Evolutionary conservation across 2,113 vertebrate species (phyloP).

Genomic region (Dasyurus viverrinus): DNA sequence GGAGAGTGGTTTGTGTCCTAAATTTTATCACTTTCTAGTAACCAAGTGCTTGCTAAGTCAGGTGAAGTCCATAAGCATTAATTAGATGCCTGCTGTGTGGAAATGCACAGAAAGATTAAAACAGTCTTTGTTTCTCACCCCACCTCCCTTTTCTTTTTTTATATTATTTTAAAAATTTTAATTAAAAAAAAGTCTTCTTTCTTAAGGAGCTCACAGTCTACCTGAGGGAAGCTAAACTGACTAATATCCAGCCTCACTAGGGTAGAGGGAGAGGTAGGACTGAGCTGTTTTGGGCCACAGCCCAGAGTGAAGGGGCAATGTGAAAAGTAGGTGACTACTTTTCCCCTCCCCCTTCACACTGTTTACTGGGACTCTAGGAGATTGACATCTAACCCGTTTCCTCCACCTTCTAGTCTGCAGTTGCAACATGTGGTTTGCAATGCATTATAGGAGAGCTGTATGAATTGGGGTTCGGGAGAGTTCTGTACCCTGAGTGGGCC

Average conservation of each 20-base stretch:
- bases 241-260: neutral
- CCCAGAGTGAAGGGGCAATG: neutral
- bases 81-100: neutral
- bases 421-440: neutral
- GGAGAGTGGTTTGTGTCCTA: neutral
- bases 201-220: neutral
- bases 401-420: neutral
- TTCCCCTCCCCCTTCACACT: neutral
- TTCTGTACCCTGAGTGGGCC: neutral
- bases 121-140: neutral
- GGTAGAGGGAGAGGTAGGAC: neutral
- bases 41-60: neutral
- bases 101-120: neutral
- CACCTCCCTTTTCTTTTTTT: neutral
- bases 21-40: neutral
- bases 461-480: neutral
- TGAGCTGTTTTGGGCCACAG: neutral
- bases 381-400: neutral
- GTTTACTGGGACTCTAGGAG: neutral
- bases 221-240: neutral
- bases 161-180: too few relatives aligned
- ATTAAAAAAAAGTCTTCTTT: neutral
- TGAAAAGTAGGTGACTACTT: neutral
- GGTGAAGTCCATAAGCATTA: neutral
- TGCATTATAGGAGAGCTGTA: neutral